phyloP scores from a whole-genome alignment of 2,888 invertebrate genomes.

The Mythimna albipuncta region DNA sequence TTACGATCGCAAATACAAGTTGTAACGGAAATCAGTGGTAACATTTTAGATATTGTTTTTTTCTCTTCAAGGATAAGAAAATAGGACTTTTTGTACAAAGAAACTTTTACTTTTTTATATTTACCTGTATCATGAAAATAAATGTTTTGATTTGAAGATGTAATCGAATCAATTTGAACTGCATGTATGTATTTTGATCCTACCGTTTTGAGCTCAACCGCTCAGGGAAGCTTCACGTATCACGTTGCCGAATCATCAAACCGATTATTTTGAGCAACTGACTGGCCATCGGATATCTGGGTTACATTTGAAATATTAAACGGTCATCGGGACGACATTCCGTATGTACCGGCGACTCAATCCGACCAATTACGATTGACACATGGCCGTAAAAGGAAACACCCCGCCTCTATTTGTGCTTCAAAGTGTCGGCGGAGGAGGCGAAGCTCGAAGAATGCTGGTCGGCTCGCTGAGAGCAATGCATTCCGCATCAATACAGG shows the following conservation, averaged over 20 bases:
- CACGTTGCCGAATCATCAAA: constrained; percentile 29
- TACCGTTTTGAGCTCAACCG: not conserved
- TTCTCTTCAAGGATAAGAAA: too few relatives aligned
- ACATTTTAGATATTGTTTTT: too few relatives aligned
- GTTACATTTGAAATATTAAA: constrained; percentile 74
- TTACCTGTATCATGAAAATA: too few relatives aligned
- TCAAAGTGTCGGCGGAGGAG: constrained; percentile 60
- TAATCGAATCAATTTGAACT: not conserved
- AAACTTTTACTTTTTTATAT: too few relatives aligned
- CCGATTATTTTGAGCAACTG: constrained; percentile 41
- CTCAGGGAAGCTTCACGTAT: constrained; percentile 3
- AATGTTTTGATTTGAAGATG: too few relatives aligned
- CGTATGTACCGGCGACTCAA: constrained; percentile 61
- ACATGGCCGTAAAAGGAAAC: constrained; percentile 62
- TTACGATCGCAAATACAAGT: not conserved
- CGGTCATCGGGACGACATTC: constrained; percentile 68
- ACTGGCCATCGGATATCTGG: constrained; percentile 53
- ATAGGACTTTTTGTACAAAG: too few relatives aligned
- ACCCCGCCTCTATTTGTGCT: constrained; percentile 51
- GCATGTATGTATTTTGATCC: not conserved
- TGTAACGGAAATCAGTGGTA: too few relatives aligned
- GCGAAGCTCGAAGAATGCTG: constrained; percentile 70
- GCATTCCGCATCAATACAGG: constrained; percentile 80
- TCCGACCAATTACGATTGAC: constrained; percentile 69
- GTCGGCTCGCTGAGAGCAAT: constrained; percentile 73